phyloP scores from a whole-genome alignment of 1,140 invertebrate genomes.

The Brachionus paranguensis region DNA sequence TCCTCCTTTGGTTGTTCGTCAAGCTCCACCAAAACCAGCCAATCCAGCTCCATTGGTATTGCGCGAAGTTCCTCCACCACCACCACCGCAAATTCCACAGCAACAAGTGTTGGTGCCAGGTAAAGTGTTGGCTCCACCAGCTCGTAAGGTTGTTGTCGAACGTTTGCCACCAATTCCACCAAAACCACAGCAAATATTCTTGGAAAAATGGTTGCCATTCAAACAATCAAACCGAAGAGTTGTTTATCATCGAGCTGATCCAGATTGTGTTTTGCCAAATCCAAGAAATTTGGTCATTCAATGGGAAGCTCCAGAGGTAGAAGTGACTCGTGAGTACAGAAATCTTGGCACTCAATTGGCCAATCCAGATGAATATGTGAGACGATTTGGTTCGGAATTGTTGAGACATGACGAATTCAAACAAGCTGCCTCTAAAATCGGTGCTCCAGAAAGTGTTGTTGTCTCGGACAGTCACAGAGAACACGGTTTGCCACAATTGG shows the following conservation, averaged over 20 bases:
- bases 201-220: conserved; percentile 34
- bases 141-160: conserved; percentile 34
- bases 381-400: neutral
- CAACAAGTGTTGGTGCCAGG: conserved; percentile 8
- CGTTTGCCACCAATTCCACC: conserved; percentile 23
- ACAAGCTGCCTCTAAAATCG: neutral
- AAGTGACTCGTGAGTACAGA: conserved; percentile 29
- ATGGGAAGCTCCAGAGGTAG: conserved; percentile 36
- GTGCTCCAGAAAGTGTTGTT: neutral
- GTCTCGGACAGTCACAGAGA: neutral
- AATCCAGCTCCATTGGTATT: conserved; percentile 14
- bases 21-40: conserved; percentile 17
- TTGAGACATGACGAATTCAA: conserved; percentile 20
- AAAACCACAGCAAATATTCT: conserved; percentile 21
- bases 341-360: conserved; percentile 21
- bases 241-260: neutral
- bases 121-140: conserved; percentile 28
- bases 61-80: conserved; percentile 23
- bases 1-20: conserved; percentile 29
- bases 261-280: conserved; percentile 14
- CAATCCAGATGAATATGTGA: conserved; percentile 28
- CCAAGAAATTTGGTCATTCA: conserved; percentile 37
- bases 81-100: neutral
- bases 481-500: neutral
- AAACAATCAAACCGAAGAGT: conserved; percentile 28